Percentiles rank a stretch among this genome's conserved stretches.
Evolutionary conservation across 2,113 vertebrate genomes (phyloP).

Genomic region (Corythornis vintsioides): DNA sequence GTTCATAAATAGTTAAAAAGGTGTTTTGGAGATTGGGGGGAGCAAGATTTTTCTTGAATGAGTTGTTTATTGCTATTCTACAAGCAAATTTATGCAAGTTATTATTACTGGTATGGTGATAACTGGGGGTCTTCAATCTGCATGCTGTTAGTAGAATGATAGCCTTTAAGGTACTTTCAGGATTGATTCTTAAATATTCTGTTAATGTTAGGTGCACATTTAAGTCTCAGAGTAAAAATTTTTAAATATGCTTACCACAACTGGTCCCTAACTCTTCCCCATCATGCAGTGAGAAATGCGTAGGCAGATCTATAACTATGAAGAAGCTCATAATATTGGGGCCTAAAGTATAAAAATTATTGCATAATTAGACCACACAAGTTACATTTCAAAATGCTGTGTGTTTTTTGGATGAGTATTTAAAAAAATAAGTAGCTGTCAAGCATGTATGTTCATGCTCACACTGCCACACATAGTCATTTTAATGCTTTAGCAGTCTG

Average conservation of each 20-base stretch:
- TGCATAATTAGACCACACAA: slow-evolving; percentile 71
- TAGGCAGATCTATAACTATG: slow-evolving; percentile 58
- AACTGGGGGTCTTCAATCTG: not conserved
- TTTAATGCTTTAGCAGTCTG: slow-evolving; percentile 65
- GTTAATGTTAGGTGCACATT: not conserved
- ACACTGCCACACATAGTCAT: slow-evolving; percentile 70
- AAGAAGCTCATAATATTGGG: slow-evolving; percentile 63
- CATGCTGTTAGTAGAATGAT: not conserved
- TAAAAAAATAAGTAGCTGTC: slow-evolving; percentile 58
- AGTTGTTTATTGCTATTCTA: not conserved
- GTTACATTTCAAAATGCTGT: slow-evolving; percentile 68
- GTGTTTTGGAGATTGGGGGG: not conserved
- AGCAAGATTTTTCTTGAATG: not conserved
- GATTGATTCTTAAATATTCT: not conserved
- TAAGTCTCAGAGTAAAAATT: not conserved
- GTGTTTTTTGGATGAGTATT: slow-evolving; percentile 52
- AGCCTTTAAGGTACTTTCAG: not conserved
- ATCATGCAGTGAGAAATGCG: slow-evolving; percentile 57
- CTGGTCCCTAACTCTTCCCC: slow-evolving; percentile 18
- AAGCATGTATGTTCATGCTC: slow-evolving; percentile 63
- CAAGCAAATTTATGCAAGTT: not conserved
- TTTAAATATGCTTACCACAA: not conserved
- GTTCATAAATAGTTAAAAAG: not conserved
- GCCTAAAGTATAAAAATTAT: slow-evolving; percentile 67
- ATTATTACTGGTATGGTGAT: not conserved